These are phyloP conservation scores for Globia sparganii DNA, from an alignment of 2,888 invertebrate species.

Conservation along the genomic window DNA sequence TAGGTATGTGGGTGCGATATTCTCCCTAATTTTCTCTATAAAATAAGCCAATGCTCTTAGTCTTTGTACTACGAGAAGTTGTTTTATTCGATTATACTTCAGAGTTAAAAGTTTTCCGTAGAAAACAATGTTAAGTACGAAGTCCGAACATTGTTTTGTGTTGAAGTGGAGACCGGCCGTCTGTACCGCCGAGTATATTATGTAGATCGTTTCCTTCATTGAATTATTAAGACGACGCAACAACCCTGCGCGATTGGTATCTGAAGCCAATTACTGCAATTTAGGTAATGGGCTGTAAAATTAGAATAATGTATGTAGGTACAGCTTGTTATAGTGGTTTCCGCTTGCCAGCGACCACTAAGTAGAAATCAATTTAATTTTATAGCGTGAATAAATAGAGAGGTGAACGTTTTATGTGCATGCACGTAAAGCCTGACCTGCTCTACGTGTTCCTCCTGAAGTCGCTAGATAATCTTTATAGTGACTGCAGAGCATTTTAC, in stretches of 20 bases:
- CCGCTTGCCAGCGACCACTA: constrained; percentile 20
- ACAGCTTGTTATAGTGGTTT: constrained; percentile 35
- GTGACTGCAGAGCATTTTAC: neutral
- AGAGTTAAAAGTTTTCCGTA: constrained; percentile 38
- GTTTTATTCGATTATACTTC: constrained; percentile 48
- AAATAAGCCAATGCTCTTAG: constrained; percentile 16
- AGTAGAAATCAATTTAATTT: constrained; percentile 51
- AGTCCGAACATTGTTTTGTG: constrained; percentile 35
- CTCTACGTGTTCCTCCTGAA: constrained; percentile 3
- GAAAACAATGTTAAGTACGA: constrained; percentile 44
- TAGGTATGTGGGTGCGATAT: neutral
- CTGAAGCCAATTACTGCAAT: constrained; percentile 31
- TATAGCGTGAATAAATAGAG: constrained; percentile 34
- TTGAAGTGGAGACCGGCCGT: constrained; percentile 18
- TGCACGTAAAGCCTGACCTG: constrained; percentile 35
- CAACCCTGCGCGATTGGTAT: constrained; percentile 31
- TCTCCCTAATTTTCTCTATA: constrained; percentile 1
- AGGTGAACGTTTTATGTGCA: constrained; percentile 25
- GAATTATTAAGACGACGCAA: constrained; percentile 18
- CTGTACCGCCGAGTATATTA: constrained; percentile 16
- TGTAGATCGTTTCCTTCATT: constrained; percentile 13
- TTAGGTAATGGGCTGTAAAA: constrained; percentile 31
- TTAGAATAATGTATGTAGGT: constrained; percentile 42
- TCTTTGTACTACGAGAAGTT: constrained; percentile 30
- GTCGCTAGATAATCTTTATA: constrained; percentile 1